These are phyloP conservation scores for Macropus fuliginosus DNA, from an alignment of 2,797 vertebrate genomes.

Conservation along the genomic window DNA sequence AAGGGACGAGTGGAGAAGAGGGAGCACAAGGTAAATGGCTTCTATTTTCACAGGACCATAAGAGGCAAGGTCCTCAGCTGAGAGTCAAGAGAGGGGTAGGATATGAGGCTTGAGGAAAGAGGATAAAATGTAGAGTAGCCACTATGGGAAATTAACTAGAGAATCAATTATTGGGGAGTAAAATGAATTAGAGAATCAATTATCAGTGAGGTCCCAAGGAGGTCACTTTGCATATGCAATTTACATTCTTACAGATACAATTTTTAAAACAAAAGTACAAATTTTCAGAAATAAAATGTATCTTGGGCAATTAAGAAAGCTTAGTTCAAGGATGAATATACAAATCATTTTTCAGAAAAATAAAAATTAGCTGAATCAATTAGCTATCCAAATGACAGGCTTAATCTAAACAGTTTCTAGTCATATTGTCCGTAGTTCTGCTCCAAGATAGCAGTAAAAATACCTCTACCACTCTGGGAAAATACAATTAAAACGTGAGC, in stretches of 20 bases:
- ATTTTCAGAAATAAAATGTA: constrained; percentile 52
- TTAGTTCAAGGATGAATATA: no score
- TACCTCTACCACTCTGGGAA: not conserved
- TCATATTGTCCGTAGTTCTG: no score
- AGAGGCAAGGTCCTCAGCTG: not conserved
- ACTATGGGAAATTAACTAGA: not conserved
- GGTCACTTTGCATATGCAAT: not conserved
- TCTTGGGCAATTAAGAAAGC: no score
- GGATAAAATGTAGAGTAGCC: not conserved
- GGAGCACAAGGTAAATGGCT: not conserved
- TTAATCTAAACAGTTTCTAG: no score
- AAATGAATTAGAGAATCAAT: not conserved
- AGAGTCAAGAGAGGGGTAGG: not conserved
- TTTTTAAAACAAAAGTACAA: not conserved
- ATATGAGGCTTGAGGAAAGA: not conserved
- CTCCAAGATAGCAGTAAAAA: no score
- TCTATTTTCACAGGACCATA: not conserved
- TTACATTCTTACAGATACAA: not conserved
- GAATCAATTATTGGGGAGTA: not conserved
- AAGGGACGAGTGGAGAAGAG: not conserved
- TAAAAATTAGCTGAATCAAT: no score
- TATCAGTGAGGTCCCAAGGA: not conserved
- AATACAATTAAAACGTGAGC: not conserved
- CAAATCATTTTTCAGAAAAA: no score
- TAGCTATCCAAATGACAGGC: no score